Percentiles rank a stretch among this genome's conserved stretches.
These are phyloP conservation scores for Addax nasomaculatus DNA, from an alignment of 2,113 vertebrate genomes.

Conservation along the genomic window DNA sequence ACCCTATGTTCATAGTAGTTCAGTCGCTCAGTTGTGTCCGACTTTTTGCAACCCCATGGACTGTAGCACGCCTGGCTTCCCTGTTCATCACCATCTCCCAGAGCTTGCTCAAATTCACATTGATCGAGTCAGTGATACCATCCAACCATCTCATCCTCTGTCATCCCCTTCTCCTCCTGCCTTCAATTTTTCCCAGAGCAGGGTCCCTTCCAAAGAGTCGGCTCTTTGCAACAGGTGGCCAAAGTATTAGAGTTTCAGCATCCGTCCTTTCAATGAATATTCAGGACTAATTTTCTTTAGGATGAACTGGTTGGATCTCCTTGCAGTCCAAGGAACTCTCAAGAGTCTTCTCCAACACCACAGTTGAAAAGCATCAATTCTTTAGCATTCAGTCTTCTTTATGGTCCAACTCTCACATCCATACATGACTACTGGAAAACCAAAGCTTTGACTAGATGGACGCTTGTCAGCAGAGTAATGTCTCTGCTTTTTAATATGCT, in stretches of 20 bases:
- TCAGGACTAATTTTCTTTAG: not conserved
- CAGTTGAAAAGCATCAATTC: not conserved
- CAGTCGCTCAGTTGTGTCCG: rapidly evolving
- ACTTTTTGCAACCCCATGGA: not conserved
- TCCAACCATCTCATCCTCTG: not conserved
- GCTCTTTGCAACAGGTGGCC: not conserved
- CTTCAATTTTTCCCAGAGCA: not conserved
- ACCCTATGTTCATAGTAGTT: not conserved
- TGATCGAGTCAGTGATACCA: rapidly evolving
- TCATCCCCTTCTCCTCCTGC: not conserved
- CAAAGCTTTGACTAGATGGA: not conserved
- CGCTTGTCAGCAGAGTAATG: not conserved
- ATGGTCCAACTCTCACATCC: not conserved
- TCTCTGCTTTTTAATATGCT: not conserved
- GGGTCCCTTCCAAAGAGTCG: not conserved
- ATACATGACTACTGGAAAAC: not conserved
- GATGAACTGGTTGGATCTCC: not conserved
- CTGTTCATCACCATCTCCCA: not conserved
- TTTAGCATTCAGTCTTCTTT: not conserved
- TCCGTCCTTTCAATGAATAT: not conserved
- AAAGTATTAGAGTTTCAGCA: not conserved
- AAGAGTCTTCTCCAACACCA: not conserved
- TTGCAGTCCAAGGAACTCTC: not conserved
- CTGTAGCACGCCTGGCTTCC: not conserved
- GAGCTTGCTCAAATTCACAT: not conserved